Evolutionary conservation across 2,888 invertebrate species (phyloP), one percentile per base, ranked within the genome.

Genomic region (Exephanes ischioxanthus): DNA sequence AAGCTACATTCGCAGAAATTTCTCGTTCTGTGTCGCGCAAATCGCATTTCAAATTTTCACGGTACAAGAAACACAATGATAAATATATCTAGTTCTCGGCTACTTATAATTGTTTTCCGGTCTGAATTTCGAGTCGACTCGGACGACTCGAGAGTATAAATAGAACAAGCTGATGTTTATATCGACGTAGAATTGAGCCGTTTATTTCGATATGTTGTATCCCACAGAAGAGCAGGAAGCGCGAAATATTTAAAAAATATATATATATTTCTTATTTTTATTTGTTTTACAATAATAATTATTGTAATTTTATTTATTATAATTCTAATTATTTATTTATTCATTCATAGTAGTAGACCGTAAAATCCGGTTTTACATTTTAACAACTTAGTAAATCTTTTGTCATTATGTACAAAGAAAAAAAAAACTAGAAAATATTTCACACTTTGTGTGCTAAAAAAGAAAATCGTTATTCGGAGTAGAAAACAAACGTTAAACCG

Each of bases 121-220:
- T 55, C 22, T 1, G n/a, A 22, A 55, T 55, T 55, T 55, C 55
- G 55, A 55, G 55, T 4, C 33, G 33, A 33, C 55, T 19, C 19
- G 9, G 11, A 7, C 19, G 55, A 19, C 22, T 19, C 9, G 55
- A 55, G 2, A 19, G 19, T 55, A 55, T 55, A 55, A 55, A 55
- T 58, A 58, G 58, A 58, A 58, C 22, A 0, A 58, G 26, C 58
- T 11, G 26, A 22, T 22, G 19, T 58, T 22, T 11, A 11, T 26
- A 58, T 58, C 26, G 58, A 58, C 58, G 19, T 58, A 22, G 26
- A 58, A 26, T 58, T 26, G 26, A 58, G n/a, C 63, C 14, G 16
- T 37, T 63, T 63, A 63, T 63, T 63, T n/a, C 48, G 16, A 67
- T 37, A 22, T 14, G n/a, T 55, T n/a, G 22, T 41, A 26, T 63